Evolutionary conservation across 1,140 invertebrate species (phyloP).

Genomic region (Rhagoletis zephyria): DNA sequence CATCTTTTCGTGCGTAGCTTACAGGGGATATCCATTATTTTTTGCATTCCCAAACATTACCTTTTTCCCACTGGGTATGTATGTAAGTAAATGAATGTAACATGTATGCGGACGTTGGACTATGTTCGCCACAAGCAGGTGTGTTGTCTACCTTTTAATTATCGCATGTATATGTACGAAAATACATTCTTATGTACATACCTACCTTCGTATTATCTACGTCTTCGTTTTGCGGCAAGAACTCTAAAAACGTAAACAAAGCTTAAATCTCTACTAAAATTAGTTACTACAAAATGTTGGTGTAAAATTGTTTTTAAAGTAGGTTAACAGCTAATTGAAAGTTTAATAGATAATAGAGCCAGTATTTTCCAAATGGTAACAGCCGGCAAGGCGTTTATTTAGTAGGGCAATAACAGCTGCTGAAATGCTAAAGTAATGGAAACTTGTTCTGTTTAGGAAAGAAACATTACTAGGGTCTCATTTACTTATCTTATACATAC

Average conservation of each 20-base stretch:
- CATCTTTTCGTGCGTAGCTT: no score
- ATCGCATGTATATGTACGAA: no score
- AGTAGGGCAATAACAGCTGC: neutral
- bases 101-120: neutral
- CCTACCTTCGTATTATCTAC: no score
- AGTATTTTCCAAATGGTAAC: neutral
- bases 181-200: neutral
- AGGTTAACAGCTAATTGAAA: constrained; percentile 28
- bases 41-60: no score
- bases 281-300: neutral
- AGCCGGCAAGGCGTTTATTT: neutral
- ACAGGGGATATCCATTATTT: no score
- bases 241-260: neutral
- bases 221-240: no score
- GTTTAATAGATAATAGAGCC: neutral
- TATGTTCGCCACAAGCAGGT: neutral
- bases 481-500: no score
- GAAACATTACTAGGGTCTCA: no score
- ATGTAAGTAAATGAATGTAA: neutral
- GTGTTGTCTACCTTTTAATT: neutral
- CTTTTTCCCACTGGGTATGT: no score
- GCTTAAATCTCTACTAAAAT: neutral
- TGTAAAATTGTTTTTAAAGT: neutral
- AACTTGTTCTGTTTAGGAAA: no score
- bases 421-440: neutral